phyloP scores from a whole-genome alignment of 2,797 vertebrate species.

The Sebastes reedi region DNA sequence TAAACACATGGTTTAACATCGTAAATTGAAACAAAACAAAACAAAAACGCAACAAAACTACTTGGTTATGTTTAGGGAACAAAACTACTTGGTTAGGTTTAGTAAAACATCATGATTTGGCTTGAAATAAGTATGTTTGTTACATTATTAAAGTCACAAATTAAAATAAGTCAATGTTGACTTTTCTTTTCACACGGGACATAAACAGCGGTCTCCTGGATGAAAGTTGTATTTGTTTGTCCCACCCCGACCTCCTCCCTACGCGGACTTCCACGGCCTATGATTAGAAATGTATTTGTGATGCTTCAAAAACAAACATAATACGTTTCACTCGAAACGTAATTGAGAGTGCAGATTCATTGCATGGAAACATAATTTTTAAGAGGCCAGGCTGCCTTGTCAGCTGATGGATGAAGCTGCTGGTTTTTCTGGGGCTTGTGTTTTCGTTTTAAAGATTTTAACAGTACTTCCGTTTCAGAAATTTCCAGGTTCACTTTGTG shows the following conservation, averaged over 20 bases:
- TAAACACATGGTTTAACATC: background rate
- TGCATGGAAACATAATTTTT: background rate
- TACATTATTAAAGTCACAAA: background rate
- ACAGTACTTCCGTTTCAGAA: background rate
- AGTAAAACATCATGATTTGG: background rate
- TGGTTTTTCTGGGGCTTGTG: background rate
- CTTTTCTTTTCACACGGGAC: too few relatives aligned
- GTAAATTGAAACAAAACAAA: background rate
- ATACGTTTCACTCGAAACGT: too few relatives aligned
- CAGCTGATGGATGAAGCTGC: background rate
- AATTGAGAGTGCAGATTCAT: background rate
- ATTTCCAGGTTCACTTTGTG: constrained; percentile 6
- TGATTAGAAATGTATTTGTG: too few relatives aligned
- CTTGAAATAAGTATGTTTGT: background rate
- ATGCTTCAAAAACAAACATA: too few relatives aligned
- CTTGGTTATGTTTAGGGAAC: background rate
- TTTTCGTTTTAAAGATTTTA: background rate
- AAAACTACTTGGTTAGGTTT: too few relatives aligned
- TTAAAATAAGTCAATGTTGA: too few relatives aligned
- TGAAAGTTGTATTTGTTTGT: too few relatives aligned
- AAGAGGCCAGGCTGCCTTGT: background rate
- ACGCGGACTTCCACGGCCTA: too few relatives aligned
- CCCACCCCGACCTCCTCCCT: too few relatives aligned
- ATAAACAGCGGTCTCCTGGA: too few relatives aligned
- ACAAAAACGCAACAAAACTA: background rate